Evolutionary conservation across 1,140 invertebrate species (phyloP).

Genomic region (Aporrectodea caliginosa): DNA sequence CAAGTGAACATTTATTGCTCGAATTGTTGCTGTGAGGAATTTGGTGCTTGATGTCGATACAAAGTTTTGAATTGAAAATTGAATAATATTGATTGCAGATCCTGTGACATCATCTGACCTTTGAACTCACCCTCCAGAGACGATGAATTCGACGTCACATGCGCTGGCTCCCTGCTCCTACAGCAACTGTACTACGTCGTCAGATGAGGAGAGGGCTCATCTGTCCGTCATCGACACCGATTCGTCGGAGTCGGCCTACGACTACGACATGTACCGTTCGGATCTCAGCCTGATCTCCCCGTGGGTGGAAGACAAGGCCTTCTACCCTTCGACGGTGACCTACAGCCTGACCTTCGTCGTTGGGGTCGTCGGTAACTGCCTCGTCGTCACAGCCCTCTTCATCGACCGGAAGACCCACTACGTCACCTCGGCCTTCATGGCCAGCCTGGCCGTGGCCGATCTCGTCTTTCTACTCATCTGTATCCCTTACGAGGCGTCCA

Average conservation of each 20-base stretch:
- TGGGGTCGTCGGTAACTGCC: slow-evolving; percentile 76
- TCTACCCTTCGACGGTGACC: slow-evolving; percentile 58
- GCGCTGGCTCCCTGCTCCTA: no score
- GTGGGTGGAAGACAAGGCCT: slow-evolving; percentile 44
- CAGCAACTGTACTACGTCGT: neutral
- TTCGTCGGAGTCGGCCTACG: neutral
- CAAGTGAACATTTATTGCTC: no score
- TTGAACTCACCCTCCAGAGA: no score
- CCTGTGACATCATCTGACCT: no score
- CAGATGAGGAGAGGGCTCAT: no score
- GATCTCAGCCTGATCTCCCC: slow-evolving; percentile 15
- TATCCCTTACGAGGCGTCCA: slow-evolving; percentile 79
- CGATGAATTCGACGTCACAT: no score
- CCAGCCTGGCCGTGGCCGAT: slow-evolving; percentile 85
- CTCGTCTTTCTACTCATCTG: slow-evolving; percentile 84
- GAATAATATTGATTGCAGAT: no score
- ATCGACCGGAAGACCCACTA: slow-evolving; percentile 77
- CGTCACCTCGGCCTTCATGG: slow-evolving; percentile 88
- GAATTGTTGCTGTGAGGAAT: no score
- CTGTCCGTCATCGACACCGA: neutral
- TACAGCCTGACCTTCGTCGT: slow-evolving; percentile 70
- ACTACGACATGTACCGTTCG: neutral
- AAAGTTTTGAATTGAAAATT: no score
- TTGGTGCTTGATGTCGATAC: no score
- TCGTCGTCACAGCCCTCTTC: slow-evolving; percentile 82